Evolutionary conservation across 2,797 vertebrate species (phyloP), one percentile per base, ranked within the genome.

Genomic region (Sebastes hubbsi): DNA sequence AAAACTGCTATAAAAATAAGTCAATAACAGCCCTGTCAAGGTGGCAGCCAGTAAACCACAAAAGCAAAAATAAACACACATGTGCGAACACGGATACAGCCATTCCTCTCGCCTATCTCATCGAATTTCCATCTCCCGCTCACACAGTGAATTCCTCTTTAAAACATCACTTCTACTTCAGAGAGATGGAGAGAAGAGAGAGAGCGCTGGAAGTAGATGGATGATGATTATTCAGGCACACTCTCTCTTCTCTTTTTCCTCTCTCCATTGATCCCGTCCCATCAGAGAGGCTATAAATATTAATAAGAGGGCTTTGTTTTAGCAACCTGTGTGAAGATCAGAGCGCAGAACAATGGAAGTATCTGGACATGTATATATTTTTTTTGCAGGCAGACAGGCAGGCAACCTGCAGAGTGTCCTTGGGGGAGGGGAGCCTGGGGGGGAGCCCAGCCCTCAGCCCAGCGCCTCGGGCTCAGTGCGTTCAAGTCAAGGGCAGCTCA

Each of bases 231-330:
- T 95, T 96, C 93, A 92, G 87, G 34, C 89, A 62, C 91, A 77
- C 75, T 91, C 90, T 81, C 86, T 90, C 87, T 83, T 84, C 81
- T 90, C 87, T 82, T 82, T 87, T 86, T 87, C 75, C 73, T 86
- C 91, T 90, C 77, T 85, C 92, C 93, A 95, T 92, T 91, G 95
- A 96, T 96, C 91, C 86, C 85, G 66, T 95, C 94, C 96, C 94
- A 94, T 93, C 95, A 93, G 94, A 94, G 84, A 83, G 72, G 72
- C 85, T 86, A 96, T 96, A 96, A 96, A 97, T 97, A 97, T 96
- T 97, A 95, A 96, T 96, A 92, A 86, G 94, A 66, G 89, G 80
- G 38, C 95, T 95, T 96, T 94, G 67, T 95, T 96, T 89, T 87
- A 95, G 88, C 91, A 95, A 95, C 93, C 92, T 93, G 90, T 95